phyloP scores from a whole-genome alignment of 2,797 vertebrate species.

The Chelmon rostratus region DNA sequence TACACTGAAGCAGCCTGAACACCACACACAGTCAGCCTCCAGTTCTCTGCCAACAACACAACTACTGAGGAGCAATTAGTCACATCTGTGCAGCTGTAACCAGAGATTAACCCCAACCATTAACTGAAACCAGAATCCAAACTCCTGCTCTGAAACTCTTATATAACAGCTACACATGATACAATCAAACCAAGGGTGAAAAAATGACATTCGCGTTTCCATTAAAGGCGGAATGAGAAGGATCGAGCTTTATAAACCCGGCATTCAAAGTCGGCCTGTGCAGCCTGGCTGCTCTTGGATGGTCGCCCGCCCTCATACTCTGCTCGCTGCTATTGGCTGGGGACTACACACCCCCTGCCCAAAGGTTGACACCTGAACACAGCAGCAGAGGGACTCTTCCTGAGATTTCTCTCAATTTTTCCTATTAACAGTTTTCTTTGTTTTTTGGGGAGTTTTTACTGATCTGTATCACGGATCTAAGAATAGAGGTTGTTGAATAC shows the following conservation, averaged over 20 bases:
- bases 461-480: background rate
- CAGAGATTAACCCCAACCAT: background rate
- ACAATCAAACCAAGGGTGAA: background rate
- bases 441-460: background rate
- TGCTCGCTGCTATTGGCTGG: too few species aligned
- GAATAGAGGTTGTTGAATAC: background rate
- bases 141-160: background rate
- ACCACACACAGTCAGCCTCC: conserved; percentile 8
- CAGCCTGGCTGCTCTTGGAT: too few species aligned
- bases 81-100: conserved; percentile 20
- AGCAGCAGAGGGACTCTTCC: too few species aligned
- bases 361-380: too few species aligned
- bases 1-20: conserved; percentile 3
- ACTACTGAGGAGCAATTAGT: background rate
- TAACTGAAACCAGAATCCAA: conserved; percentile 16
- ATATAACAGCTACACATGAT: background rate
- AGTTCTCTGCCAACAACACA: conserved; percentile 4
- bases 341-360: too few species aligned
- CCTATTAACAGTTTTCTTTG: background rate
- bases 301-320: too few species aligned
- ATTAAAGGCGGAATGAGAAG: background rate
- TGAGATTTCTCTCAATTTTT: background rate
- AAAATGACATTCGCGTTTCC: background rate
- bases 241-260: too few species aligned
- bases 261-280: too few species aligned